These are phyloP conservation scores for Lepus americanus DNA, from an alignment of 2,113 vertebrate species.

Conservation along the genomic window DNA sequence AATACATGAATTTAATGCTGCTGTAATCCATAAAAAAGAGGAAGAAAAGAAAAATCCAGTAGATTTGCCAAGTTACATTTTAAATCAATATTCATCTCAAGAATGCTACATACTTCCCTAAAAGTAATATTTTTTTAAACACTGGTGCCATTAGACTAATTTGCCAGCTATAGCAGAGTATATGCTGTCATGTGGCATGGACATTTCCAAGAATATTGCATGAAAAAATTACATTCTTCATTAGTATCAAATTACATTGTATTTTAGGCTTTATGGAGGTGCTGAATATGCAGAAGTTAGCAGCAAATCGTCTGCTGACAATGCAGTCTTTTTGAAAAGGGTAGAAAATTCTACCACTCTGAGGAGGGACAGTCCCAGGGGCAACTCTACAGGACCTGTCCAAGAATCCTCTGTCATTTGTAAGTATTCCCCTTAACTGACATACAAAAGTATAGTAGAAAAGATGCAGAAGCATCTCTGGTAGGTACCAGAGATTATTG, in stretches of 20 bases:
- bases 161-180: conserved; percentile 7
- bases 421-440: background rate
- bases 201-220: conserved; percentile 26
- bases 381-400: background rate
- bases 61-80: background rate
- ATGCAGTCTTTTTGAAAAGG: background rate
- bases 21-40: background rate
- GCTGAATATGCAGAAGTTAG: background rate
- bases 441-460: background rate
- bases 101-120: background rate
- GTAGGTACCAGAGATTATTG: background rate
- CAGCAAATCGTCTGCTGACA: background rate
- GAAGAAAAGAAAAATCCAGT: background rate
- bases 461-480: background rate
- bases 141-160: background rate
- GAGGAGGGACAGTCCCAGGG: background rate
- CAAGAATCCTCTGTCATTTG: background rate
- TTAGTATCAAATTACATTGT: background rate
- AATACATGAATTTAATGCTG: conserved; percentile 39
- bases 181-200: background rate
- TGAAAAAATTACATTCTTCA: background rate
- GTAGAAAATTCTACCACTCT: background rate
- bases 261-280: background rate
- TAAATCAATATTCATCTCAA: conserved; percentile 22
- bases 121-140: conserved; percentile 25